These are phyloP conservation scores for Aselliscus stoliczkanus DNA, from an alignment of 2,797 vertebrate species.

Conservation along the genomic window DNA sequence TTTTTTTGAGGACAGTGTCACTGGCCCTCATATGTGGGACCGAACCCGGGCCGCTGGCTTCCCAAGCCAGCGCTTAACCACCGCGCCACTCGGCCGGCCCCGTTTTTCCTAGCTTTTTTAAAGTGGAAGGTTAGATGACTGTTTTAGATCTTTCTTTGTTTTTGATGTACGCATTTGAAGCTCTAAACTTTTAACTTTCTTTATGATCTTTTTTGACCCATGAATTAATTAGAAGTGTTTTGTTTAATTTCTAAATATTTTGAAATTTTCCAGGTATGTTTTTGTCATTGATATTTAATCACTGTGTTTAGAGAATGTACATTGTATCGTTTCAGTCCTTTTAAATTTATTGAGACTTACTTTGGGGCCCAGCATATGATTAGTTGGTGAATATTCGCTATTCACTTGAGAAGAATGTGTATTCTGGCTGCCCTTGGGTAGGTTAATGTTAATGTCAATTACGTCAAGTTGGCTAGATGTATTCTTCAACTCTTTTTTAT, in stretches of 20 bases:
- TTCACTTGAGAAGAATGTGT: background rate
- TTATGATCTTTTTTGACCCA: constrained; percentile 6
- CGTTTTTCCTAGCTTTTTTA: background rate
- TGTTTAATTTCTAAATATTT: constrained; percentile 5
- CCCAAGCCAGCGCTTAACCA: no score
- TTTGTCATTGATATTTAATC: background rate
- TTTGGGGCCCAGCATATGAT: background rate
- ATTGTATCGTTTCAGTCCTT: background rate
- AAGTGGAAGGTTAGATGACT: background rate
- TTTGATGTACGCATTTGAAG: background rate
- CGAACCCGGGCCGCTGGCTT: no score
- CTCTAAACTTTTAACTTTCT: background rate
- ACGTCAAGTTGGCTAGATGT: background rate
- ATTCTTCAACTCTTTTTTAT: background rate
- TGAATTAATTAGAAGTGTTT: background rate
- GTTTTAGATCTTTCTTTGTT: background rate
- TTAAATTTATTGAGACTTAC: constrained; percentile 2
- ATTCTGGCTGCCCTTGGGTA: background rate
- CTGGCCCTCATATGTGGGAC: no score
- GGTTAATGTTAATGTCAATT: background rate
- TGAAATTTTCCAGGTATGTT: background rate
- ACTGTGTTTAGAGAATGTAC: background rate
- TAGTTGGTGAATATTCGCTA: background rate
- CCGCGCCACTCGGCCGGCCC: no score
- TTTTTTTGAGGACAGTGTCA: no score